Conservation (phyloP, 2,797 vertebrate genomes). For the Natrix natrix region DNA sequence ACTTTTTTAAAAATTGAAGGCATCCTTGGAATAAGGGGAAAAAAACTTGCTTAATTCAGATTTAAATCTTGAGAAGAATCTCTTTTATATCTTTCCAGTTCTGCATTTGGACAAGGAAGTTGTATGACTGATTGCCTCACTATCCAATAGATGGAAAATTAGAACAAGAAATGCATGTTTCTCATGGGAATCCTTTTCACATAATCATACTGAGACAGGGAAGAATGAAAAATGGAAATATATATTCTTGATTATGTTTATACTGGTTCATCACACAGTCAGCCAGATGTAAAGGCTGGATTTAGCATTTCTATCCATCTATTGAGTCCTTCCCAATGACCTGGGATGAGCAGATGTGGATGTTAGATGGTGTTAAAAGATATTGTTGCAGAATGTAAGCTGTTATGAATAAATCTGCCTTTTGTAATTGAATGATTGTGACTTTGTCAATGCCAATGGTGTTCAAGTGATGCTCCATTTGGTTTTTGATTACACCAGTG, state of each 20-base stretch:
- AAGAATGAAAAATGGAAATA: neutral
- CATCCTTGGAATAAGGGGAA: neutral
- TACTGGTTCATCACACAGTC: neutral
- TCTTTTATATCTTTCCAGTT: neutral
- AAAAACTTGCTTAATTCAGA: neutral
- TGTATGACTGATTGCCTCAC: neutral
- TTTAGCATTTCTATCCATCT: neutral
- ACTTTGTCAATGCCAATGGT: neutral
- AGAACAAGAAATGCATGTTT: neutral
- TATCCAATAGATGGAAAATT: neutral
- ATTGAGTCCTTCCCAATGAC: rapidly evolving
- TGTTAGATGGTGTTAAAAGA: neutral
- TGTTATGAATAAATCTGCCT: neutral
- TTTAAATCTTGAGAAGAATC: neutral
- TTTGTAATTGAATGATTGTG: neutral
- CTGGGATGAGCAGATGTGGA: neutral
- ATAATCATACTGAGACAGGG: neutral
- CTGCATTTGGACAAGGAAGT: neutral
- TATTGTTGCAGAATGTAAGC: neutral
- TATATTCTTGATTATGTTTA: neutral
- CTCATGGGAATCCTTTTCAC: neutral
- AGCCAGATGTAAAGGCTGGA: neutral
- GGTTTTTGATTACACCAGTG: neutral
- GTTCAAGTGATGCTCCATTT: neutral
- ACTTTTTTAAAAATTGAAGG: neutral